Base-by-base conservation (phyloP, 2,113 vertebrate genomes). In the Paralichthys olivaceus region DNA sequence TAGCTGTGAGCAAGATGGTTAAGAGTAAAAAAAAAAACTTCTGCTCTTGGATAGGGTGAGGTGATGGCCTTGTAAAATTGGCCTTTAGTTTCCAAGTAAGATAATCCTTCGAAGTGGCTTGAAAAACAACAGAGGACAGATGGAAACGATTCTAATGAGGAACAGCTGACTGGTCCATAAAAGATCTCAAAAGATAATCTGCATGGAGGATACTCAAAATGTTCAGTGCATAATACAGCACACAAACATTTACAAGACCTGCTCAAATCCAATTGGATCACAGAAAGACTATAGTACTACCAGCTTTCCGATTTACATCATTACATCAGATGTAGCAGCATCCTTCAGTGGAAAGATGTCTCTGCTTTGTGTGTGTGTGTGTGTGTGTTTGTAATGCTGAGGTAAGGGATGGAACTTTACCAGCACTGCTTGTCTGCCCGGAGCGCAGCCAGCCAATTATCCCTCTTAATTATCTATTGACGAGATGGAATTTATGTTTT, bases 391-490 rank as follows among this genome's bases (percentile, higher is more conserved):
- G 56, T 8, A 17, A 75, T 56, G 78, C 81, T 87, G 77, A 87
- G 61, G 64, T 84, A 89, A 80, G 83, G 62, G 65, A 88, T 87
- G 87, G 85, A 87, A 81, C 74, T 65, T 70, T 78, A 83, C 87
- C 88, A 88, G 77, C 79, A 69, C 58, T 43, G 61, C 88, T 63
- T 54, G 88, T 90, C 86, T 84, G 84, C 90, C 76, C 80, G 77
- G 72, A 81, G 84, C 69, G 62, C 73, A 84, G 80, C 77, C 82
- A 87, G 90, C 84, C 89, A 93, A 93, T 93, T 93, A 94, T 87
- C 85, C 90, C 83, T 91, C 90, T 93, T 93, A 93, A 94, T 94
- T 91, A 93, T 92, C 89, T 93, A 93, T 92, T 91, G 92, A 94
- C 89, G 75, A 89, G 90, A 83, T 89, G 79, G 85, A 92, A 93